Evolutionary conservation across 2,888 invertebrate genomes (phyloP).

Genomic region (Trichopoda pennipes): DNA sequence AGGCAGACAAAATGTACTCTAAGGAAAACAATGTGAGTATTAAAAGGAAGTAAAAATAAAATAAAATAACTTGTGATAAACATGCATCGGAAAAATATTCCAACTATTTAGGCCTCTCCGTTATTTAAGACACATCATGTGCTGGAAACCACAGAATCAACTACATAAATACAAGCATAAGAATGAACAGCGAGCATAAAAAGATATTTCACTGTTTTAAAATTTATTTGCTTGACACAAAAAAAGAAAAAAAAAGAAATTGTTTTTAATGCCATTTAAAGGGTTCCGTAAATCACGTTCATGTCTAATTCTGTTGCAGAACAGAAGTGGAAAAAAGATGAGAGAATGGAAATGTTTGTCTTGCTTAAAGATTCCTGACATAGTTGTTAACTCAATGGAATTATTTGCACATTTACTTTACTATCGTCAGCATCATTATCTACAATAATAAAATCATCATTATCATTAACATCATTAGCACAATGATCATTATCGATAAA

Average conservation of each 20-base stretch:
- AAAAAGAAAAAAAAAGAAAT: slow-evolving; percentile 10
- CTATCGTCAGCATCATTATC: slow-evolving; percentile 47
- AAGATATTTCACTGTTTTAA: slow-evolving; percentile 48
- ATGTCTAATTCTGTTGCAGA: slow-evolving; percentile 78
- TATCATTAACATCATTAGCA: slow-evolving; percentile 32
- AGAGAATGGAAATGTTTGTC: slow-evolving; percentile 66
- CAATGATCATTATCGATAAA: slow-evolving; percentile 53
- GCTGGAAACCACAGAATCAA: slow-evolving; percentile 43
- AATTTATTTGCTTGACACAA: slow-evolving; percentile 42
- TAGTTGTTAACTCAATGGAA: slow-evolving; percentile 78
- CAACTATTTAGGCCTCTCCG: slow-evolving; percentile 69
- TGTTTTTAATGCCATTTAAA: slow-evolving; percentile 73
- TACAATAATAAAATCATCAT: slow-evolving; percentile 45
- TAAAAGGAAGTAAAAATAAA: slow-evolving; percentile 29
- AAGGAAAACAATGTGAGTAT: slow-evolving; percentile 9
- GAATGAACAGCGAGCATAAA: slow-evolving; percentile 16
- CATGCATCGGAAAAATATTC: slow-evolving; percentile 61
- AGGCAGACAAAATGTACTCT: slow-evolving; percentile 15
- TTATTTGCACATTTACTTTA: slow-evolving; percentile 66
- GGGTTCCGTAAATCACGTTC: slow-evolving; percentile 80
- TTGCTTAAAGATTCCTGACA: slow-evolving; percentile 75
- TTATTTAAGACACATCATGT: slow-evolving; percentile 65
- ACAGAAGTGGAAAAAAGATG: slow-evolving; percentile 39
- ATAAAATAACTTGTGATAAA: slow-evolving; percentile 55
- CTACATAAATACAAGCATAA: slow-evolving; percentile 1